These are phyloP conservation scores for Papilio glaucus DNA, from an alignment of 1,140 invertebrate species.

Conservation along the genomic window DNA sequence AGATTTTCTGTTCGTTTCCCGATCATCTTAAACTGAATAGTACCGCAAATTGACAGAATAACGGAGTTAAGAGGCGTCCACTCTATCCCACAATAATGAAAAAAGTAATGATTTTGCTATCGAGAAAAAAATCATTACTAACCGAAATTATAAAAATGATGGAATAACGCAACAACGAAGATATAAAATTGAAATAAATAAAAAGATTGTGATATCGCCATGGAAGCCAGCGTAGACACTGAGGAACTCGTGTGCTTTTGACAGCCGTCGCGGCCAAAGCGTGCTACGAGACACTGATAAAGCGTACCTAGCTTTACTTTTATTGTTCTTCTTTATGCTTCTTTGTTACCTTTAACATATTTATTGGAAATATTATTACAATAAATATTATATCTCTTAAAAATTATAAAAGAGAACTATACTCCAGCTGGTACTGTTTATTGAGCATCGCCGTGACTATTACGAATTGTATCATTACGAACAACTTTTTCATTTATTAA, in stretches of 20 bases:
- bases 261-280: constrained; percentile 35
- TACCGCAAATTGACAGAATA: too few species aligned
- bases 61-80: too few species aligned
- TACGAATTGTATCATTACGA: too few species aligned
- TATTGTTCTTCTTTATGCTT: neutral
- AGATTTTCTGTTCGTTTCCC: too few species aligned
- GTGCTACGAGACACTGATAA: constrained; percentile 13
- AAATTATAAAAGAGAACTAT: too few species aligned
- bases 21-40: too few species aligned
- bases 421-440: too few species aligned
- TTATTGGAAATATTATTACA: constrained; percentile 28
- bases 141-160: neutral
- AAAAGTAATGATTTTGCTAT: too few species aligned
- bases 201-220: neutral
- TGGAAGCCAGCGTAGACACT: neutral
- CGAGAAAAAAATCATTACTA: neutral
- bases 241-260: constrained; percentile 34
- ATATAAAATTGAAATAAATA: constrained; percentile 17
- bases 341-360: neutral
- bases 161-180: neutral
- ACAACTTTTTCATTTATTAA: too few species aligned
- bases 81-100: too few species aligned
- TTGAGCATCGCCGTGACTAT: too few species aligned
- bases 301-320: neutral
- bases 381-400: too few species aligned